Percentiles rank a stretch among this genome's conserved stretches.
phyloP scores from a whole-genome alignment of 2,113 vertebrate genomes.

The Dermatemys mawii region DNA sequence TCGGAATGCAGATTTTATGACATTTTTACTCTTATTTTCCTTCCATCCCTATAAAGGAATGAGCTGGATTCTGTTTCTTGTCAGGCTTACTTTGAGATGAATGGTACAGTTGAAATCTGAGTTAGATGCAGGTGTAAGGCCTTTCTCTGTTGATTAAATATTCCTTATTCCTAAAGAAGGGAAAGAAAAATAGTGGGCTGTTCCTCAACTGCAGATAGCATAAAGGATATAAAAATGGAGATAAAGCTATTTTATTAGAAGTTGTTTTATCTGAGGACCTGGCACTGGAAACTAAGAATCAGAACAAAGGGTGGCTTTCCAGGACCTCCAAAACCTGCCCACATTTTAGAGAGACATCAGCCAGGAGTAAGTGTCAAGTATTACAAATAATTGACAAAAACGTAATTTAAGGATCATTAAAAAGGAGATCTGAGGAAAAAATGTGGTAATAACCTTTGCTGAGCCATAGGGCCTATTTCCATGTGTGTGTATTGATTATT shows the following conservation, averaged over 20 bases:
- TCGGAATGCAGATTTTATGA: background rate
- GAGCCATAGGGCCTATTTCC: background rate
- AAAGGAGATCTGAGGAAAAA: background rate
- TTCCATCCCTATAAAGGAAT: background rate
- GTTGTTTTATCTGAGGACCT: background rate
- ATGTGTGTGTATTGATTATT: background rate
- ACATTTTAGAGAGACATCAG: background rate
- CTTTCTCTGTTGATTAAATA: background rate
- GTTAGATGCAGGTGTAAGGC: background rate
- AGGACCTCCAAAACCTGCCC: background rate
- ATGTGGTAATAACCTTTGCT: background rate
- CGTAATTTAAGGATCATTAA: background rate
- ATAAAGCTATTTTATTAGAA: background rate
- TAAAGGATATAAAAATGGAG: background rate
- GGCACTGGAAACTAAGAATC: background rate
- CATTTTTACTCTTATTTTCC: background rate
- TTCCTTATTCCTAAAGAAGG: background rate
- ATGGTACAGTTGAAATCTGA: background rate
- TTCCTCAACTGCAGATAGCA: background rate
- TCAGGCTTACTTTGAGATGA: background rate
- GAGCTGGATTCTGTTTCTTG: background rate
- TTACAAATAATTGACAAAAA: background rate
- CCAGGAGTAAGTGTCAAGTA: background rate
- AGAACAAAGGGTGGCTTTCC: background rate
- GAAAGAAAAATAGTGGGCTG: background rate